Conservation (phyloP, 2,797 vertebrate species). For the Halcyon leucocephala region DNA sequence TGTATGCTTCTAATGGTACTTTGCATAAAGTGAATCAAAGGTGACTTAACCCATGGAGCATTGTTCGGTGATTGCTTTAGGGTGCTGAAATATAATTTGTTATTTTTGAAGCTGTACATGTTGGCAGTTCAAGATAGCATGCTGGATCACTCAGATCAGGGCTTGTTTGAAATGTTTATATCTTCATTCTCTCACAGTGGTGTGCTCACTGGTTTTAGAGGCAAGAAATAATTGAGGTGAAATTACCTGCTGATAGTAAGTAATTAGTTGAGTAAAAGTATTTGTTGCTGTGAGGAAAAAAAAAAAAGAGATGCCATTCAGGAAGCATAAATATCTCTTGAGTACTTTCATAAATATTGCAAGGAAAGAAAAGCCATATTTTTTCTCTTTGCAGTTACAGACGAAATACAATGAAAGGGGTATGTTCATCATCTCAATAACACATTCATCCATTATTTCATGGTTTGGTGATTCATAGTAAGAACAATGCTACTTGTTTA, state of each 20-base stretch:
- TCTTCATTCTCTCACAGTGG: background rate
- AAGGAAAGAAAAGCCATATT: accelerated
- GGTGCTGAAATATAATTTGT: conserved; percentile 2
- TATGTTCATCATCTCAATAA: background rate
- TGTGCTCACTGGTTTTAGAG: background rate
- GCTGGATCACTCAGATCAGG: background rate
- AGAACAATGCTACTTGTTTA: background rate
- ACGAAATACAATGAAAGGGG: background rate
- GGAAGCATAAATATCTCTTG: background rate
- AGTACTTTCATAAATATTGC: background rate
- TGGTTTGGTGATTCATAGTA: background rate
- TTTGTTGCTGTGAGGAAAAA: background rate
- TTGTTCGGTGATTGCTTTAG: background rate
- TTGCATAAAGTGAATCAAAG: background rate
- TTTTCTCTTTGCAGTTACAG: background rate
- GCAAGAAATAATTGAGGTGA: conserved; percentile 2
- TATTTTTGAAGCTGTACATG: background rate
- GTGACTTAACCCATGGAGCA: background rate
- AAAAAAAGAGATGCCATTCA: background rate
- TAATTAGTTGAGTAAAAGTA: conserved; percentile 19
- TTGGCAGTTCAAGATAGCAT: background rate
- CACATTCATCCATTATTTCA: background rate
- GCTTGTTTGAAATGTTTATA: conserved; percentile 2
- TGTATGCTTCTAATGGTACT: background rate
- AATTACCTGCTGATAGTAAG: conserved; percentile 14